A percentile compares a stretch with the other conserved stretches of the same genome.
Conservation (phyloP, 2,797 vertebrate species). For the Pyrocephalus nanus region DNA sequence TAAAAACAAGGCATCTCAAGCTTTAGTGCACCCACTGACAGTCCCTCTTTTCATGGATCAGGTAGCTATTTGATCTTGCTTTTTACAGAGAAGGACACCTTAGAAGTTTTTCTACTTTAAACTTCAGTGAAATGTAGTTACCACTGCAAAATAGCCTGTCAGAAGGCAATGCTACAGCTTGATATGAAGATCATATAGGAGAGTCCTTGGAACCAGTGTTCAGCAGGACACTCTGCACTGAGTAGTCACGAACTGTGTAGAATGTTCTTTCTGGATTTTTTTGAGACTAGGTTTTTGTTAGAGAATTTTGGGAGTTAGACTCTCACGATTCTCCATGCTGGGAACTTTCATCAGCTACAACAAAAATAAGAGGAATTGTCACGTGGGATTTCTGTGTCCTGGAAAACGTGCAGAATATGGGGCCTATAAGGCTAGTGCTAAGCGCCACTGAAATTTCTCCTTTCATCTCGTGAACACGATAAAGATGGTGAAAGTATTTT, state of each 20-base stretch:
- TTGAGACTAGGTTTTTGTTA: background rate
- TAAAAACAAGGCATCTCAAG: background rate
- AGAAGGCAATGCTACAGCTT: background rate
- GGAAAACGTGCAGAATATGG: background rate
- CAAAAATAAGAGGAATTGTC: conserved; percentile 40
- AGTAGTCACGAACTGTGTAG: background rate
- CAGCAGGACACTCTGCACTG: background rate
- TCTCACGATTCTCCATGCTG: conserved; percentile 7
- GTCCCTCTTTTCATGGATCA: background rate
- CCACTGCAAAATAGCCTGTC: background rate
- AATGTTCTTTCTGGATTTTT: background rate
- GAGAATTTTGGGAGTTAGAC: background rate
- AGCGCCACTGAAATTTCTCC: background rate
- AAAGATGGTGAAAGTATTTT: conserved; percentile 56
- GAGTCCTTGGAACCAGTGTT: background rate
- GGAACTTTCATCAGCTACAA: conserved; percentile 51
- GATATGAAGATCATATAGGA: background rate
- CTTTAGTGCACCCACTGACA: background rate
- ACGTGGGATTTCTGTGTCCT: background rate
- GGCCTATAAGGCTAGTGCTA: background rate
- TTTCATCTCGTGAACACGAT: conserved; percentile 61
- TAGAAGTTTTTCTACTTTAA: background rate
- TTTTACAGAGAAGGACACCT: background rate
- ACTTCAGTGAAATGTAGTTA: background rate
- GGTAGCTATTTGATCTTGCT: background rate